Base-by-base conservation (phyloP, 2,797 vertebrate species). In the Pelobates cultripes region DNA sequence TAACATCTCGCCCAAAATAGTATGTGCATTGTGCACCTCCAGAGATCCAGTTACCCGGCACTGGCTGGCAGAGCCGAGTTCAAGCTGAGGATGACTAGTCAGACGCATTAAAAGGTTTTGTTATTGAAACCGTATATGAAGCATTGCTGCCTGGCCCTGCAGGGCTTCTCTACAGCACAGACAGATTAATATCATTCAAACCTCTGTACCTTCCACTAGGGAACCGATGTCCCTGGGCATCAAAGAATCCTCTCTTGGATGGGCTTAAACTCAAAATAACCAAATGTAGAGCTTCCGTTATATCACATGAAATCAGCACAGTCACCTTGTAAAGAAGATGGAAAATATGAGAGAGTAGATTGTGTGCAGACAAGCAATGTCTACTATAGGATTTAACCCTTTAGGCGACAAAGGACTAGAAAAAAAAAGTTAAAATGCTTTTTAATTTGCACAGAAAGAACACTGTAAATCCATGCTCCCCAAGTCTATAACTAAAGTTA, bases 1-100 rank as follows among this genome's bases (percentile, higher is more conserved):
- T 84, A 84, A 84, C 77, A 83, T 84, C 82, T 84, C 68, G 42
- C 82, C 77, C 82, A 70, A 79, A 79, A 84, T 84, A 84, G 77
- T 84, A 72, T 71, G 57, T 61, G 17, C 77, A 84, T 84, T 84
- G 82, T 84, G 73, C 73, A 70, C 77, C 82, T 75, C 45, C 72
- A 53, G 67, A 72, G 77, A 79, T 84, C 73, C 82, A 79, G 82
- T 84, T 84, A 79, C 82, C 79, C 82, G 77, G 77, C 73, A 84
- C 77, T 79, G 82, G 77, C 77, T 75, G 82, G 82, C 60, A 75
- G 77, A 84, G 77, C 70, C 41, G 82, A 79, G 82, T 84, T 84
- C 82, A 84, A 79, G 82, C 82, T 79, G 82, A 44, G 82, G 82
- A 79, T 84, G 82, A 79, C 77, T 84, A 79, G 77, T 78, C 82